Evolutionary conservation across 2,797 vertebrate species (phyloP).

Genomic region (Acrocephalus scirpaceus): DNA sequence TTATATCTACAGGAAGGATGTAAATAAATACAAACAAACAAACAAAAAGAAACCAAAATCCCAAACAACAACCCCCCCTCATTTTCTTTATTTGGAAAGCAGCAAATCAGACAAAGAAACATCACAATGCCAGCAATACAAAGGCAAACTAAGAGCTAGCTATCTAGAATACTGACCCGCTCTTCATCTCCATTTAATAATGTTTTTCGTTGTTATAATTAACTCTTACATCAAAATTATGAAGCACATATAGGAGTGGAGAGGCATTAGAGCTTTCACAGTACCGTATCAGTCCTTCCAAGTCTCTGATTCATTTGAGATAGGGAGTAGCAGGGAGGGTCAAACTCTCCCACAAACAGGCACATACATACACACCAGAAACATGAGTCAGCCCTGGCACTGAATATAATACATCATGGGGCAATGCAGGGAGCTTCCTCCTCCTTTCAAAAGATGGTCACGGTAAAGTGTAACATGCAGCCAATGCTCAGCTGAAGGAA

Average conservation of each 20-base stretch:
- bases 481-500: not conserved
- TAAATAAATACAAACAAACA: not conserved
- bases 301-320: not conserved
- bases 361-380: not conserved
- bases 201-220: not conserved
- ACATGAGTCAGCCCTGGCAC: not conserved
- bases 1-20: not conserved
- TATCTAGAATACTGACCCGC: not conserved
- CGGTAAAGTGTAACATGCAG: accelerated
- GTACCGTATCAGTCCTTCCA: accelerated
- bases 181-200: not conserved
- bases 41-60: not conserved
- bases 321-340: not conserved
- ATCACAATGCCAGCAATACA: not conserved
- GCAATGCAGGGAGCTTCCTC: not conserved
- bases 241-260: not conserved
- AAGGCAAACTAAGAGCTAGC: not conserved
- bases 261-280: not conserved
- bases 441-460: not conserved
- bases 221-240: not conserved
- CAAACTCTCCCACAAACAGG: not conserved
- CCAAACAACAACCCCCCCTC: not conserved
- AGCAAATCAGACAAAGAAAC: not conserved
- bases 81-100: not conserved
- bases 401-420: not conserved